A percentile compares a stretch with the other conserved stretches of the same genome.
These are phyloP conservation scores for Poecilia velifera DNA, from an alignment of 2,797 vertebrate species.

Conservation along the genomic window DNA sequence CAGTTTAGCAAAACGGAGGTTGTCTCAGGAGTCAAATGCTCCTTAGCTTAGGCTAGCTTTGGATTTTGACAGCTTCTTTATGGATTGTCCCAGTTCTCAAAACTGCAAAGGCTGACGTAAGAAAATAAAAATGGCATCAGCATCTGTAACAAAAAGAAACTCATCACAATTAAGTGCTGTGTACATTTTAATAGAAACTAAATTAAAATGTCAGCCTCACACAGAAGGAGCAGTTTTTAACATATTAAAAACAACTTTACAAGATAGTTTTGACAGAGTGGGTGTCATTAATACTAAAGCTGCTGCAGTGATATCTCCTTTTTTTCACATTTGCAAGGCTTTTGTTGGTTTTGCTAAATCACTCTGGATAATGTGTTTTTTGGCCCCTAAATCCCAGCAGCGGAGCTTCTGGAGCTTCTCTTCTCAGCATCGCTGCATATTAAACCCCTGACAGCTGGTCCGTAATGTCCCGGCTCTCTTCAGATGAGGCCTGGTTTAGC, in stretches of 20 bases:
- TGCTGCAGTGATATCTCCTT: conserved; percentile 43
- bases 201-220: neutral
- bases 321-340: conserved; percentile 38
- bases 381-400: conserved; percentile 63
- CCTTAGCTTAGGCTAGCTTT: conserved; percentile 11
- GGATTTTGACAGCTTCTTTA: conserved; percentile 29
- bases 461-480: conserved; percentile 48
- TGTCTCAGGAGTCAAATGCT: conserved; percentile 46
- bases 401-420: conserved; percentile 38
- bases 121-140: neutral
- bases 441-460: conserved; percentile 60
- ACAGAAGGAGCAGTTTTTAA: neutral
- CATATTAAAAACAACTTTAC: conserved; percentile 11
- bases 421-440: conserved; percentile 44
- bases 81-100: conserved; percentile 7
- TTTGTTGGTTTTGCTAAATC: conserved; percentile 63
- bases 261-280: conserved; percentile 29
- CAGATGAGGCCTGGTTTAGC: conserved; percentile 43
- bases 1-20: conserved; percentile 67
- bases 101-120: conserved; percentile 14
- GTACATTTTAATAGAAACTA: neutral
- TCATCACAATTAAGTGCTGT: neutral
- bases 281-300: conserved; percentile 10
- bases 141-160: neutral
- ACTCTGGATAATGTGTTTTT: conserved; percentile 66